Base-by-base conservation (phyloP, 2,888 invertebrate species). In the Tortricodes alternella region DNA sequence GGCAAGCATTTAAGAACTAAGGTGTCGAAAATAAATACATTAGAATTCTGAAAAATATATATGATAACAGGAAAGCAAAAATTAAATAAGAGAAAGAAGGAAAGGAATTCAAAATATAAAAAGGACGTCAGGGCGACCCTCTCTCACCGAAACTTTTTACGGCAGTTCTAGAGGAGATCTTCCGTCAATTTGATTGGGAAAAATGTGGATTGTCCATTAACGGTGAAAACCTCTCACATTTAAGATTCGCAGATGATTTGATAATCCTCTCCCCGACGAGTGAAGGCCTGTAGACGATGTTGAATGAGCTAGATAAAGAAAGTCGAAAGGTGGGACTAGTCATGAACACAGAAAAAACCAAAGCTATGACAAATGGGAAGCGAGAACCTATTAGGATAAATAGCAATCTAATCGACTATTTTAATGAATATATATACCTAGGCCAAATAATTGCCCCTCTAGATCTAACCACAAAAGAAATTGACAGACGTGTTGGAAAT, bases 51-150 rank as follows among this genome's bases (percentile, higher is more conserved):
- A 44, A 44, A 29, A 18, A 11, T 2, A 32, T 44, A 1, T 44
- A 44, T 7, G 2, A 7, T n/a, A 2, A 11, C 4, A 19, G 29
- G 8, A 32, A 29, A 11, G 44, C 44, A 6, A 32, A 11, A 7
- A 19, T 44, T 1, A 16, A 44, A 29, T 19, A 32, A 1, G 44
- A 44, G 19, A 9, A 6, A 5, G 15, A 32, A 19, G 19, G 44
- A 5, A 8, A 15, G 2, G 4, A 0, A 0, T 11, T 44, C 19
- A n/a, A 18, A 29, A 19, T 32, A 32, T 1, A 32, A 18, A 44
- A 32, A 32, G 44, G 43, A n/a, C 16, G 43, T 27, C 43, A 43
- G 8, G 43, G 43, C 2, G 43, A 43, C 18, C 43, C 43, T 0
- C 6, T 39, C 3, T 39, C 27, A 0, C 43, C 43, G 8, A 43